Conservation (phyloP, 2,797 vertebrate genomes). For the Molothrus ater region DNA sequence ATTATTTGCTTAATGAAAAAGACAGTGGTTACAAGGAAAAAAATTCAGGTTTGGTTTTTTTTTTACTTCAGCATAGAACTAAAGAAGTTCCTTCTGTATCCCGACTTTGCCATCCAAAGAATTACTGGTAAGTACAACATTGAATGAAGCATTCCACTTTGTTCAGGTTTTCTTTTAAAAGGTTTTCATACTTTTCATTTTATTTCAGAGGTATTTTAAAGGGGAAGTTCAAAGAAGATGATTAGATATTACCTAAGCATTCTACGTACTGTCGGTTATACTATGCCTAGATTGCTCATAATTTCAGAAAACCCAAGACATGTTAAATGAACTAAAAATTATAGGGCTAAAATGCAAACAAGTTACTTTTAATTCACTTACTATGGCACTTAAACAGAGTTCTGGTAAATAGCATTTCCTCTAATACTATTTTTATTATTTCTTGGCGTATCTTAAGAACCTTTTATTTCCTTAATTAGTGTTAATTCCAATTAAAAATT, state of each 20-base stretch:
- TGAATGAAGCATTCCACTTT: background rate
- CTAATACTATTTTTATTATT: background rate
- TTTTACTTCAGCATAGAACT: background rate
- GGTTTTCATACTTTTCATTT: background rate
- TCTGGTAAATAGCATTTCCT: background rate
- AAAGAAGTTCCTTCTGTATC: background rate
- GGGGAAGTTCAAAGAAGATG: background rate
- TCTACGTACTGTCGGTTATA: background rate
- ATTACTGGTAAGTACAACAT: background rate
- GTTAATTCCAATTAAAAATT: background rate
- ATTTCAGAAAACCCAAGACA: background rate
- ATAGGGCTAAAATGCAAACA: background rate
- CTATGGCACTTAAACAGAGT: background rate
- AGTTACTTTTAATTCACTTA: background rate
- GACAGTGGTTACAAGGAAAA: background rate
- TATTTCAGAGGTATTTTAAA: background rate
- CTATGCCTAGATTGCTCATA: background rate
- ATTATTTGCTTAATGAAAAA: background rate
- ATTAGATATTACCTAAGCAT: background rate
- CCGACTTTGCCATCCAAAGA: background rate
- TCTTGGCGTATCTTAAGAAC: background rate
- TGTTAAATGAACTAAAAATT: background rate
- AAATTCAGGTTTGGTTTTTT: background rate
- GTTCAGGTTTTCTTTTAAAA: background rate
- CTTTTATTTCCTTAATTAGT: background rate